These are phyloP conservation scores for Ochropleura plecta DNA, from an alignment of 2,888 invertebrate genomes.

Conservation along the genomic window DNA sequence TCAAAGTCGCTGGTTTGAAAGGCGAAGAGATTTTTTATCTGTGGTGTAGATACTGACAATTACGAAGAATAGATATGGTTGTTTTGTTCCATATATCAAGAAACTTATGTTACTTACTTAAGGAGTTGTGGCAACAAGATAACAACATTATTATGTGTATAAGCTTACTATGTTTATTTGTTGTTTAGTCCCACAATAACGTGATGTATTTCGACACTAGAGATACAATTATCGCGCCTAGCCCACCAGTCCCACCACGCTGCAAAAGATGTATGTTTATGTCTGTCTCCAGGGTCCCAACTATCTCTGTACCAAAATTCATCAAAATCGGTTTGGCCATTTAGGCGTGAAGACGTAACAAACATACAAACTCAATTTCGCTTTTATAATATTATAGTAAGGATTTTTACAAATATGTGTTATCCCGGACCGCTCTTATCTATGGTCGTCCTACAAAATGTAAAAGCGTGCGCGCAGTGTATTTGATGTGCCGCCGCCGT, in stretches of 20 bases:
- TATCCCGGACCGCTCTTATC: conserved; percentile 2
- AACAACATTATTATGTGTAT: neutral
- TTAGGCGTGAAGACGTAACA: too few species aligned
- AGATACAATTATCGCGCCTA: conserved; percentile 33
- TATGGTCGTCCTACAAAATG: conserved; percentile 44
- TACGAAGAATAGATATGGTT: neutral
- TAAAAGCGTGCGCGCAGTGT: conserved; percentile 66
- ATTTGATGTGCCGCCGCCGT: conserved; percentile 75
- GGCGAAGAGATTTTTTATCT: too few species aligned
- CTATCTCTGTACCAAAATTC: too few species aligned
- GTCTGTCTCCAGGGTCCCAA: too few species aligned
- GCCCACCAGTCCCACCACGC: conserved; percentile 2
- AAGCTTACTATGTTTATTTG: conserved; percentile 18
- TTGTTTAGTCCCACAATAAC: conserved; percentile 10
- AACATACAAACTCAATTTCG: too few species aligned
- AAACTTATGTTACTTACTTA: neutral
- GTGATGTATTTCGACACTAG: conserved; percentile 25
- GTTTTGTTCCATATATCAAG: conserved; percentile 11
- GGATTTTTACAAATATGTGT: neutral
- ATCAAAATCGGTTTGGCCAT: too few species aligned
- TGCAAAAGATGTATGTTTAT: too few species aligned
- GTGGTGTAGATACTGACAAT: neutral
- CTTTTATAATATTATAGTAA: too few species aligned
- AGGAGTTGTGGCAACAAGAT: conserved; percentile 8
- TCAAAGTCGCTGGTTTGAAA: too few species aligned